Conservation (phyloP, 2,888 invertebrate species). For the Hesperia comma region DNA sequence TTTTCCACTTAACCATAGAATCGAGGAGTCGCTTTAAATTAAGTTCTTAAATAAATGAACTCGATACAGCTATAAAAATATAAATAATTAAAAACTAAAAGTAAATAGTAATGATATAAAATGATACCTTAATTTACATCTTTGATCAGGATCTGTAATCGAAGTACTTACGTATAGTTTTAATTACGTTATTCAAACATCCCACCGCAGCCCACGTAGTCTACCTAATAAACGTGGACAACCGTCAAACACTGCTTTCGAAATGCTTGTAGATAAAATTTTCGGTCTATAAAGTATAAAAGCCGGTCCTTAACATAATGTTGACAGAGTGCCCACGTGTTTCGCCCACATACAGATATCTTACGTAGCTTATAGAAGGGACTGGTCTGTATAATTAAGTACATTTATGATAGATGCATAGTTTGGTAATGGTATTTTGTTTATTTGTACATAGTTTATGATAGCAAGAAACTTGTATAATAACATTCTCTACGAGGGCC, state of each 20-base stretch:
- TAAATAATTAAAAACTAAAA: too few relatives aligned
- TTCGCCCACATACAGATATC: slow-evolving; percentile 64
- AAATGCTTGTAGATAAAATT: slow-evolving; percentile 32
- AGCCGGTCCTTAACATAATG: slow-evolving; percentile 31
- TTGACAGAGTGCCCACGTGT: slow-evolving; percentile 54
- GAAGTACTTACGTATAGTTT: neutral
- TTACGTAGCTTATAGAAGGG: slow-evolving; percentile 8
- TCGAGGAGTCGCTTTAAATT: too few relatives aligned
- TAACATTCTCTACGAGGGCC: too few relatives aligned
- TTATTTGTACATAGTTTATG: too few relatives aligned
- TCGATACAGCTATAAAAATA: too few relatives aligned
- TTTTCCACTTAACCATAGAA: too few relatives aligned
- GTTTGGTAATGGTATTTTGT: too few relatives aligned
- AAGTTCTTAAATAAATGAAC: too few relatives aligned
- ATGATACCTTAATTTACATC: neutral
- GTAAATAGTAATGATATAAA: neutral
- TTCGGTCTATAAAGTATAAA: slow-evolving; percentile 31
- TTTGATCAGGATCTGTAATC: neutral
- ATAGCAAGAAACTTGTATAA: too few relatives aligned
- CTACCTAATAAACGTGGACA: slow-evolving; percentile 31
- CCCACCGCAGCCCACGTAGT: slow-evolving; percentile 21
- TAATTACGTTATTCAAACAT: slow-evolving; percentile 14
- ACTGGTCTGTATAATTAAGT: neutral
- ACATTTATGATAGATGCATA: too few relatives aligned
- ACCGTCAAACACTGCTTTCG: slow-evolving; percentile 27